A percentile compares a stretch with the other conserved stretches of the same genome.
Conservation (phyloP, 2,888 invertebrate genomes). For the Serrognathus titanus region DNA sequence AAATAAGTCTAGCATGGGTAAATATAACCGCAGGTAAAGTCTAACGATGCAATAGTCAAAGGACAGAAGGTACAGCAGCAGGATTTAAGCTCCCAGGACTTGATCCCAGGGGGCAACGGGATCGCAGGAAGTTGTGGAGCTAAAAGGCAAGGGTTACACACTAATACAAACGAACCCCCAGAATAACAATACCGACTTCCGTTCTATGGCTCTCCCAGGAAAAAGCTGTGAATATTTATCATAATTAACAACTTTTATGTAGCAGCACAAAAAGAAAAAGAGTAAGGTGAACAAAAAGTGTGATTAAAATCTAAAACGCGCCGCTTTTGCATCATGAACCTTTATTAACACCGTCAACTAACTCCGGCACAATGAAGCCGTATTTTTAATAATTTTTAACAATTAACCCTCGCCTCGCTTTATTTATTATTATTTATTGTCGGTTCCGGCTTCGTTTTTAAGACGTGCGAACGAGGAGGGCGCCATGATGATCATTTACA, state of each 20-base stretch:
- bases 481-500: too few relatives aligned
- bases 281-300: slow-evolving; percentile 19
- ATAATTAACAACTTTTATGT: slow-evolving; percentile 52
- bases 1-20: slow-evolving; percentile 14
- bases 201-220: slow-evolving; percentile 51
- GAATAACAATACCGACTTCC: slow-evolving; percentile 51
- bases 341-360: slow-evolving; percentile 2
- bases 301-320: slow-evolving; percentile 21
- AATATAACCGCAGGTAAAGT: slow-evolving; percentile 28
- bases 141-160: slow-evolving; percentile 52
- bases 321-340: slow-evolving; percentile 15
- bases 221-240: slow-evolving; percentile 53
- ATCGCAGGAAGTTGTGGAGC: slow-evolving; percentile 48
- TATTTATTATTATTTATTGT: neutral
- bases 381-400: neutral
- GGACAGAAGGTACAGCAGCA: slow-evolving; percentile 37
- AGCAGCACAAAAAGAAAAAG: slow-evolving; percentile 44
- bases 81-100: slow-evolving; percentile 44
- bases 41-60: slow-evolving; percentile 30
- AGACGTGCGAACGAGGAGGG: slow-evolving; percentile 17
- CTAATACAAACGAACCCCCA: slow-evolving; percentile 48
- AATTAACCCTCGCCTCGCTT: neutral
- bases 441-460: neutral
- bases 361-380: neutral
- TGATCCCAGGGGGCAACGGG: slow-evolving; percentile 46